phyloP scores from a whole-genome alignment of 92 coral and sea anemone genomes.

The Umimayanthus chanpuru region DNA sequence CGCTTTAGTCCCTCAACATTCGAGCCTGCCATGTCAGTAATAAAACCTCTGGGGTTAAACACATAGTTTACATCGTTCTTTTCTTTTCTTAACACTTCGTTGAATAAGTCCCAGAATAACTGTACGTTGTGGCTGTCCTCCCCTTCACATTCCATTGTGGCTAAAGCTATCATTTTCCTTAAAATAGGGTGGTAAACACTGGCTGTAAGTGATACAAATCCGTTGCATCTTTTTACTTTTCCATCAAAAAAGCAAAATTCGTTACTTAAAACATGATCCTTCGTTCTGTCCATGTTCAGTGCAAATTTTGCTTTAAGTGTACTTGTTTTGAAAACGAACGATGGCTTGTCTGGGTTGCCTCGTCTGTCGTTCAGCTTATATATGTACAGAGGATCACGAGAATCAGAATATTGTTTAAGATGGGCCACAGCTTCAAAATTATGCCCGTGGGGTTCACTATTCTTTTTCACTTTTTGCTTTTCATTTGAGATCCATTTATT shows the following conservation, averaged over 20 bases:
- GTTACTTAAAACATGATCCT: constrained; percentile 41
- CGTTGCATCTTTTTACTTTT: constrained; percentile 50
- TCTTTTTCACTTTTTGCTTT: too few relatives aligned
- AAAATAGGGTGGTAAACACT: constrained; percentile 30
- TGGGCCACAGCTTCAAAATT: too few relatives aligned
- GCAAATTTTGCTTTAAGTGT: constrained; percentile 48
- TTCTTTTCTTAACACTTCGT: too few relatives aligned
- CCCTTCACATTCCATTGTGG: constrained; percentile 35
- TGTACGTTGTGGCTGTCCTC: too few relatives aligned
- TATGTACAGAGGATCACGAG: too few relatives aligned
- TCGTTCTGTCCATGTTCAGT: constrained; percentile 48
- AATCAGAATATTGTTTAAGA: too few relatives aligned
- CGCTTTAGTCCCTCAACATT: too few relatives aligned
- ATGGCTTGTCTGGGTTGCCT: constrained; percentile 67
- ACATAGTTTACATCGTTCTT: too few relatives aligned
- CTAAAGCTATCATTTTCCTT: constrained; percentile 20
- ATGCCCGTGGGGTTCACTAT: too few relatives aligned
- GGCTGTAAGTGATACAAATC: constrained; percentile 52
- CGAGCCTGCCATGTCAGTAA: too few relatives aligned
- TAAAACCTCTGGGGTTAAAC: too few relatives aligned
- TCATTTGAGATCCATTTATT: too few relatives aligned
- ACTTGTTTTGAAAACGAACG: constrained; percentile 66
- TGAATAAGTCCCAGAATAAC: not conserved
- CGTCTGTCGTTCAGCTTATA: constrained; percentile 57
- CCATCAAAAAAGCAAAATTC: constrained; percentile 68